A percentile compares a stretch with the other conserved stretches of the same genome.
phyloP scores from a whole-genome alignment of 2,113 vertebrate genomes.

The Aptenodytes forsteri region DNA sequence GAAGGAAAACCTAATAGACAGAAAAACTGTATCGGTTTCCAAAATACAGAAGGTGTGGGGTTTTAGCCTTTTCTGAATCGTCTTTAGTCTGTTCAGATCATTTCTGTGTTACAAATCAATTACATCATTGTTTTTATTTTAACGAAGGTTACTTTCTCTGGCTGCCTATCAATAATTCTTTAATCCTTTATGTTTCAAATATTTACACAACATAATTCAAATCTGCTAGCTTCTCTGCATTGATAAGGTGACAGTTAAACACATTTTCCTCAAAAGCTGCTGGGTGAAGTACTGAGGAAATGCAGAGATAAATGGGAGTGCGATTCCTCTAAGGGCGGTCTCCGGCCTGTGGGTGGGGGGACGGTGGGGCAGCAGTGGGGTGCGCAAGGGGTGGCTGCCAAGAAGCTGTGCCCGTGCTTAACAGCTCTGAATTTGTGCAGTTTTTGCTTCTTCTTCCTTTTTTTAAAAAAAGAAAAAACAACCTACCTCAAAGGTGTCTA shows the following conservation, averaged over 20 bases:
- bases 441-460: not conserved
- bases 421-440: not conserved
- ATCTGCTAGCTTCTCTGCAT: not conserved
- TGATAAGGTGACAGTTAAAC: not conserved
- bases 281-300: not conserved
- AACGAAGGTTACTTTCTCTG: not conserved
- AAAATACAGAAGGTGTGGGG: not conserved
- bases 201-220: not conserved
- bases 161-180: not conserved
- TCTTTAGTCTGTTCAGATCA: not conserved
- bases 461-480: not conserved
- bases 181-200: not conserved
- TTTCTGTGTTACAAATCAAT: not conserved
- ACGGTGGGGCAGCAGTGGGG: rapidly evolving
- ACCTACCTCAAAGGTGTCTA: not conserved
- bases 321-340: rapidly evolving
- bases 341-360: not conserved
- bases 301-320: rapidly evolving
- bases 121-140: not conserved
- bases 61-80: not conserved
- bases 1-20: not conserved
- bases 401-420: not conserved
- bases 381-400: not conserved
- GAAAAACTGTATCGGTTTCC: not conserved
- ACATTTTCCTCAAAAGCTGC: not conserved